Base-by-base conservation (phyloP, 2,888 invertebrate genomes). In the Epistrophe eligans region DNA sequence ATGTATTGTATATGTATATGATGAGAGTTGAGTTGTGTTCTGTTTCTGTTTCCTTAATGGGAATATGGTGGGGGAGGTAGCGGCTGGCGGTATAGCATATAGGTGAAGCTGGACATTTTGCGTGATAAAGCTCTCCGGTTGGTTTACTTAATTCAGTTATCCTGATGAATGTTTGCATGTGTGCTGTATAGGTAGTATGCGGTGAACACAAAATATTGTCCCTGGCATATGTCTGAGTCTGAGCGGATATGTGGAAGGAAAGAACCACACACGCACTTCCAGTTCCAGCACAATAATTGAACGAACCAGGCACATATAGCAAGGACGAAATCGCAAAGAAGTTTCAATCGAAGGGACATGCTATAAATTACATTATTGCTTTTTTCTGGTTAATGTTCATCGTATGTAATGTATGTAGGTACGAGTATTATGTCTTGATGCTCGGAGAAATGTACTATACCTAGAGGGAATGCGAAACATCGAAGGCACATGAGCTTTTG, bases 81-180 rank as follows among this genome's bases (percentile, higher is more conserved):
- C 40, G 35, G 8, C 19, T 35, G 43, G 17, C 35, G 32, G 17
- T 19, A 13, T 45, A 1, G 45, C 24, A 24, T 17, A 45, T 15
- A 60, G 8, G 40, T 15, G 70, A 40, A 55, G 55, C 74, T 40
- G 73, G 71, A 82, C 85, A 79, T 79, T 82, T 82, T 87, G 85
- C 79, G 85, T 87, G 77, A 82, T 85, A 73, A 85, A 81, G 77
- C 84, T 77, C 73, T 74, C 81, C 62, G 67, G 77, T 73, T 73
- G 84, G 81, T 70, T 82, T 74, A 87, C 82, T 87, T 87, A 87
- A 87, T 82, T 87, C 74, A 73, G 74, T 74, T 64, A 77, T 82
- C 82, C 82, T 82, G 79, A 87, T 79, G 74, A 77, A 87, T 79
- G 85, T 87, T 87, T 87, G 77, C 80, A 80, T 84, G 80, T 55